Base-by-base conservation (phyloP, 2,113 vertebrate genomes). In the Tonatia bakeri region DNA sequence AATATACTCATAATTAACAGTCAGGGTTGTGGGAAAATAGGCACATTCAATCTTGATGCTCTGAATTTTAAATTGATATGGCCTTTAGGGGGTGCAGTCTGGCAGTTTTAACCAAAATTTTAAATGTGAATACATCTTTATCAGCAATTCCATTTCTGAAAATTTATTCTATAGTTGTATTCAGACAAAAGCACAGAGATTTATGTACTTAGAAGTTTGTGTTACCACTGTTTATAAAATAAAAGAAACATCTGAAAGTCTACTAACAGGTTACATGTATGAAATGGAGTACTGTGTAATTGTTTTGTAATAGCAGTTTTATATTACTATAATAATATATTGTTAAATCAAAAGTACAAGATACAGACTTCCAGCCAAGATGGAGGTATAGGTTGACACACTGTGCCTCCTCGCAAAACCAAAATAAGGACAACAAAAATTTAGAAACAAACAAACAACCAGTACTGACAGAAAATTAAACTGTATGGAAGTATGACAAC, bases 71-170 rank as follows among this genome's bases (percentile, higher is more conserved):
- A 93, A 94, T 85, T 69, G 52, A 76, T 54, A 83, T 20, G 20
- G 26, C 31, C 81, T 76, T 54, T 81, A 1, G 26, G 43, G 52
- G 92, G 31, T 73, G 17, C 40, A 64, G 7, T 88, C 59, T 36
- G 28, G 52, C 31, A 95, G 38, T 85, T 85, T 77, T 61, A 88
- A 84, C 8, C 36, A 84, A 85, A 93, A 76, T 87, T 93, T 96
- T 90, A 96, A 96, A 80, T 73, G 4, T 77, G 47, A 38, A 54
- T 67, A 69, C 13, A 86, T 89, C 59, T 96, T 93, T 52, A 84
- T 92, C 76, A 93, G 10, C 56, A 96, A 77, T 93, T 79, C 6
- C 28, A 80, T 72, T 77, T 90, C 79, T 90, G 40, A 50, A 96
- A 88, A 92, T 72, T 12, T 88, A 84, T 70, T 93, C 33, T 90